Base-by-base conservation (phyloP, 2,888 invertebrate species). In the Epiblema foenella region DNA sequence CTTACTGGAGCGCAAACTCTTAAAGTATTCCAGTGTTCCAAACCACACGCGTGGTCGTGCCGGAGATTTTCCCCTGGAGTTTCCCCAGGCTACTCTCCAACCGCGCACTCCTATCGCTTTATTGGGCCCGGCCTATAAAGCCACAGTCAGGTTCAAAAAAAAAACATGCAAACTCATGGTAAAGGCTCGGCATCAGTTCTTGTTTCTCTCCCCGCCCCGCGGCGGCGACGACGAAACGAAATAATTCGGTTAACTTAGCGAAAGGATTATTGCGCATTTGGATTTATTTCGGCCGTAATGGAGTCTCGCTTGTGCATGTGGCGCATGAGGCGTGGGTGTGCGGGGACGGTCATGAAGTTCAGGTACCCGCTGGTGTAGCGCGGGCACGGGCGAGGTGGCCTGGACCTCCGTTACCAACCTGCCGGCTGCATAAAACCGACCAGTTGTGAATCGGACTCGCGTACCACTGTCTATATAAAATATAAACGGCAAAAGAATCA, bases 251-350 rank as follows among this genome's bases (percentile, higher is more conserved):
- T 71, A 68, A 67, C 68, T 62, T 71, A 62, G 60, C 68, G 62
- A 57, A 67, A 68, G 68, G 68, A 67, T 67, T 71, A 71, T 68
- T 68, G 60, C 59, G 67, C 57, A 68, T 71, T 67, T 56, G 11
- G 37, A 54, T 59, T 66, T 52, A 60, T 65, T 49, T 59, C 54
- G 17, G 11, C 33, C 56, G 42, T 57, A 42, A 57, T 54, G 52
- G 64, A 64, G n/a, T 64, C 52, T 39, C 39, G 52, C n/a, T 46
- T 12, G 17, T 24, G 52, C n/a, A 20, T 12, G 17, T 11, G 9
- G 33, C 9, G 9, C 33, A 8, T 33, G 60, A 12, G n/a, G 5
- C n/a, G 51, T 37, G 15, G 18, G 37, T 20, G 39, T 49, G 62
- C 12, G 9, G 51, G 51, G 63, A 33, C 20, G 39, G 52, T 64